phyloP scores from a whole-genome alignment of 92 coral and sea anemone genomes.

The Paramuricea clavata region DNA sequence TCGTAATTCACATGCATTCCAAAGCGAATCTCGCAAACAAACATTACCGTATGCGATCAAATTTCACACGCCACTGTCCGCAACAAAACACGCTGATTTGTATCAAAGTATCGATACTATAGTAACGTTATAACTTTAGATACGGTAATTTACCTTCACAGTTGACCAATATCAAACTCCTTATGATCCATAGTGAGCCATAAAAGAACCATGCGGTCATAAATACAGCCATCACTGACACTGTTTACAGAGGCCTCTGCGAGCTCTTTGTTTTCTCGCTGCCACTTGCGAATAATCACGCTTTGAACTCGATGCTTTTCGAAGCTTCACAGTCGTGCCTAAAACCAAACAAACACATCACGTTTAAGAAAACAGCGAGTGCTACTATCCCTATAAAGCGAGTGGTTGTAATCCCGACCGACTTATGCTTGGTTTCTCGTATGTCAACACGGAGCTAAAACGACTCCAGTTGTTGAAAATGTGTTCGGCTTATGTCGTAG shows the following conservation, averaged over 20 bases:
- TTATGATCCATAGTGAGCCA: constrained; percentile 11
- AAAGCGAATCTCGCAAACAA: constrained; percentile 23
- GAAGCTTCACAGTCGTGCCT: background rate
- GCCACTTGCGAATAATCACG: background rate
- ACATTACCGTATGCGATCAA: constrained; percentile 1
- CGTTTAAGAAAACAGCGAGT: background rate
- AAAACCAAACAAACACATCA: constrained; percentile 19
- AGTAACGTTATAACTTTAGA: background rate
- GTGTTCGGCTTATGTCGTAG: constrained; percentile 45
- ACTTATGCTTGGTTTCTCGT: constrained; percentile 17
- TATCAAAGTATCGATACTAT: constrained; percentile 5
- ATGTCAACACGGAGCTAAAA: constrained; percentile 53
- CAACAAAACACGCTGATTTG: constrained; percentile 7
- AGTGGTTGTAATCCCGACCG: background rate
- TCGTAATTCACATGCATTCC: constrained; percentile 19
- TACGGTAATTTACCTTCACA: constrained; percentile 7
- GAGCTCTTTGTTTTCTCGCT: constrained; percentile 32
- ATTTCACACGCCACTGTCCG: background rate
- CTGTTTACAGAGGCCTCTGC: constrained; percentile 34
- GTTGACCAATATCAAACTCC: constrained; percentile 15
- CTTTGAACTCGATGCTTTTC: background rate
- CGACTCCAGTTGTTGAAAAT: constrained; percentile 46
- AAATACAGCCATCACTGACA: constrained; percentile 33
- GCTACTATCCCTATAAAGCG: background rate
- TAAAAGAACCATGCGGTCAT: constrained; percentile 30